Evolutionary conservation across 2,113 vertebrate species (phyloP).

Genomic region (Nycticorax nycticorax): DNA sequence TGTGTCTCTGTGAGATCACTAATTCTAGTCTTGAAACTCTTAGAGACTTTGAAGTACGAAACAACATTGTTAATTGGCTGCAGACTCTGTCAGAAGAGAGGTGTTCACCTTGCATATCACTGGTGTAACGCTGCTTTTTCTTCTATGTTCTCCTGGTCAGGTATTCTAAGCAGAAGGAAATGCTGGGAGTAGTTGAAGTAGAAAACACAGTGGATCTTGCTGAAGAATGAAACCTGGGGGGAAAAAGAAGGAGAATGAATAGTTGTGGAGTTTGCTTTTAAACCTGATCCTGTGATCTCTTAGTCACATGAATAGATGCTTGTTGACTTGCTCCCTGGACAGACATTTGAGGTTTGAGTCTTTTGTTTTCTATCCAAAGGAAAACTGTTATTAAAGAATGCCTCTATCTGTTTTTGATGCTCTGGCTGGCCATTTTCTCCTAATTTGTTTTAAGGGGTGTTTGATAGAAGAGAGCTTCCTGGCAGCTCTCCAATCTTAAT

Average conservation of each 20-base stretch:
- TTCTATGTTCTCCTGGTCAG: neutral
- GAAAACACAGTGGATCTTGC: neutral
- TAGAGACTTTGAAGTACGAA: neutral
- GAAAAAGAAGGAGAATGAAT: neutral
- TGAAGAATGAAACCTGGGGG: neutral
- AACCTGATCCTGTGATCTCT: neutral
- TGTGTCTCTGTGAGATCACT: neutral
- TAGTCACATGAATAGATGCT: neutral
- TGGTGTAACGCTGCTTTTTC: neutral
- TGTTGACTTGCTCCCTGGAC: neutral
- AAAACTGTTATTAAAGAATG: neutral
- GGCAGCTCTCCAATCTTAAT: constrained; percentile 40
- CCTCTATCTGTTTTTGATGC: neutral
- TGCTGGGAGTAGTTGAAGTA: neutral
- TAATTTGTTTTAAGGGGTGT: constrained; percentile 25
- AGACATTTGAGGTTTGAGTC: neutral
- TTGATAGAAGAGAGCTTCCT: constrained; percentile 24
- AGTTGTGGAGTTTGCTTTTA: neutral
- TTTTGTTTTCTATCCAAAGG: neutral
- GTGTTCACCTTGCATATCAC: neutral
- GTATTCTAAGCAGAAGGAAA: neutral
- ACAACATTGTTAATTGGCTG: neutral
- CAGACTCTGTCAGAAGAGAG: neutral
- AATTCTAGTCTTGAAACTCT: neutral
- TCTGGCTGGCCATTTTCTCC: neutral